Evolutionary conservation across 2,797 vertebrate species (phyloP).

Genomic region (Uromys caudimaculatus): DNA sequence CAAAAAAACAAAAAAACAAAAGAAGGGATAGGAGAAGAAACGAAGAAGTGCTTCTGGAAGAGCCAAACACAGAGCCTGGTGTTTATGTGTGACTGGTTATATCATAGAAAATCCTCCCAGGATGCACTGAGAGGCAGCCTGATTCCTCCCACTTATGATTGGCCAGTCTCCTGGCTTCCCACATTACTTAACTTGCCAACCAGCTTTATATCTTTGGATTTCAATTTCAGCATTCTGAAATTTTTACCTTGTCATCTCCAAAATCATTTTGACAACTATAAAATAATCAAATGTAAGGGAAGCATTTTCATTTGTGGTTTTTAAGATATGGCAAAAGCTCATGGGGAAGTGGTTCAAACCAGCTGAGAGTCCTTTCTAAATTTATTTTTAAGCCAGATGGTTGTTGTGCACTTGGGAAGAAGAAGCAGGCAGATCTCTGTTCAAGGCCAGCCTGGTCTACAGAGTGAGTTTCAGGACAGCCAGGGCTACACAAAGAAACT

Average conservation of each 20-base stretch:
- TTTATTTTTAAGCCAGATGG: not conserved
- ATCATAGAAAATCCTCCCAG: not conserved
- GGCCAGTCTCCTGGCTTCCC: not conserved
- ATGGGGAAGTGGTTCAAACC: not conserved
- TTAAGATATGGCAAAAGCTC: not conserved
- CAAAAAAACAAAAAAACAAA: too few species aligned
- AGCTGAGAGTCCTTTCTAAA: not conserved
- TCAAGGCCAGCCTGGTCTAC: not conserved
- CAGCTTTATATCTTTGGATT: not conserved
- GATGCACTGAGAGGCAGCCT: not conserved
- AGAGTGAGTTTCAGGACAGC: not conserved
- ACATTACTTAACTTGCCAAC: not conserved
- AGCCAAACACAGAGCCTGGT: not conserved
- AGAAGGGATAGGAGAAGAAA: rapidly evolving
- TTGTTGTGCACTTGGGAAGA: not conserved
- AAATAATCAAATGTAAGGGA: not conserved
- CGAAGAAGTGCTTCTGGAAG: rapidly evolving
- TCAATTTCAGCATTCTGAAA: not conserved
- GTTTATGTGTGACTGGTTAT: rapidly evolving
- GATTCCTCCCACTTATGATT: not conserved
- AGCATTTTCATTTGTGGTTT: not conserved
- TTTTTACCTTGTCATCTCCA: not conserved
- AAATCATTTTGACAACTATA: not conserved
- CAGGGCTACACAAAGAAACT: not conserved
- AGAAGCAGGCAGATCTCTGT: not conserved